Evolutionary conservation across 2,113 vertebrate species (phyloP).

Genomic region (Neoarius graeffei): DNA sequence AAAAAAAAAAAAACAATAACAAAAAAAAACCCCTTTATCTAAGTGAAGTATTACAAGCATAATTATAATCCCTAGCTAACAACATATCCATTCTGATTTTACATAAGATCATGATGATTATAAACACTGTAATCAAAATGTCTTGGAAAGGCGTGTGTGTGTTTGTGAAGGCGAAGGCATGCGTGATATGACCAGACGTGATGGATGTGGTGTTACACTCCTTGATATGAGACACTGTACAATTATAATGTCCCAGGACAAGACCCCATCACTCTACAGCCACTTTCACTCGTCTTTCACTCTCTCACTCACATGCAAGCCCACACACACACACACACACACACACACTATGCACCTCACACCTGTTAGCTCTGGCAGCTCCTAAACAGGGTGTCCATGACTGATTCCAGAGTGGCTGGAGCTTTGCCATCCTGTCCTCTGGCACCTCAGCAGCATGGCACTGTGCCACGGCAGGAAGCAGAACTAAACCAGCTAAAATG

Average conservation of each 20-base stretch:
- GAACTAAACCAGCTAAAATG: conserved; percentile 11
- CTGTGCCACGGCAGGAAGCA: conserved; percentile 26
- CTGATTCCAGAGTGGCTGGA: conserved; percentile 47
- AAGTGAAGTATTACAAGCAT: background rate
- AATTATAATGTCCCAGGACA: conserved; percentile 21
- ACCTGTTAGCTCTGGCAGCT: conserved; percentile 47
- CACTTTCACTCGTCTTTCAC: conserved; percentile 28
- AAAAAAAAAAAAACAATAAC: background rate
- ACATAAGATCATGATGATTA: background rate
- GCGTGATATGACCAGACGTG: conserved; percentile 21
- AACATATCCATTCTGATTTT: background rate
- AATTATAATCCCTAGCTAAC: background rate
- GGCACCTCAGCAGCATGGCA: conserved; percentile 22
- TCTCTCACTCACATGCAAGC: conserved; percentile 22
- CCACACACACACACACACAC: conserved; percentile 2
- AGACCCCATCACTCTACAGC: conserved; percentile 26
- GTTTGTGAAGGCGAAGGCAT: background rate
- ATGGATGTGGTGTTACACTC: conserved; percentile 6
- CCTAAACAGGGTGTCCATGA: conserved; percentile 38
- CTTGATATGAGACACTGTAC: conserved; percentile 1
- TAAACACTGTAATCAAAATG: background rate
- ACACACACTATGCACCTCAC: conserved; percentile 28
- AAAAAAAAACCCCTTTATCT: background rate
- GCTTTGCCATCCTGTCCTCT: conserved; percentile 1
- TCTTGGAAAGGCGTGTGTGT: background rate